A percentile compares a stretch with the other conserved stretches of the same genome.
Conservation (phyloP, 2,888 invertebrate genomes). For the Pollenia amentaria region DNA sequence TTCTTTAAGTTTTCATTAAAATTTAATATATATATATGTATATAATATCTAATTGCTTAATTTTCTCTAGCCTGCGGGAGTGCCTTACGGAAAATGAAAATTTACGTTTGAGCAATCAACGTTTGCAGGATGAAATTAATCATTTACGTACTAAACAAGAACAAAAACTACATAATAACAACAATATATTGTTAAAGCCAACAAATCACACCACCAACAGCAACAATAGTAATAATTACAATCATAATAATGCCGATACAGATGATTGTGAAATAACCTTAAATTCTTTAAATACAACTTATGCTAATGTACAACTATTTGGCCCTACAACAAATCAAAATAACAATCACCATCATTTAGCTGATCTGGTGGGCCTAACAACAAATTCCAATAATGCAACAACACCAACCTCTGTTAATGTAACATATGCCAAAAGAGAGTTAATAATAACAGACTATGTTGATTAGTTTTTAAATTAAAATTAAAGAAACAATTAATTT, state of each 20-base stretch:
- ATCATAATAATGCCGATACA: conserved; percentile 78
- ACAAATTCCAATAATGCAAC: conserved; percentile 54
- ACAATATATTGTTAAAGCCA: conserved; percentile 61
- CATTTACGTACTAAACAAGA: conserved; percentile 79
- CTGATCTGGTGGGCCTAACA: conserved; percentile 74
- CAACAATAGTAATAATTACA: conserved; percentile 75
- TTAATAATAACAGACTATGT: conserved; percentile 81
- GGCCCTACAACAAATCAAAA: conserved; percentile 53
- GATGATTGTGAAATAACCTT: conserved; percentile 70
- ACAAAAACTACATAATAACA: conserved; percentile 70
- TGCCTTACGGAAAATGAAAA: conserved; percentile 82
- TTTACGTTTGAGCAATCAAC: conserved; percentile 80
- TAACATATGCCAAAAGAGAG: conserved; percentile 78
- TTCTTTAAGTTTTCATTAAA: no score
- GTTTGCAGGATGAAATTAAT: conserved; percentile 79
- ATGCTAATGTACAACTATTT: conserved; percentile 71
- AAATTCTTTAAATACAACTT: conserved; percentile 69
- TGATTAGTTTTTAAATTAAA: conserved; percentile 75
- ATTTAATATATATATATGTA: no score
- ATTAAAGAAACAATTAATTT: neutral
- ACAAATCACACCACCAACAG: conserved; percentile 63
- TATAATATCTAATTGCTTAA: no score
- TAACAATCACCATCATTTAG: conserved; percentile 65
- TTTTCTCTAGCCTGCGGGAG: conserved; percentile 79
- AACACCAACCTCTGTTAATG: conserved; percentile 56